Conservation (phyloP, 2,113 vertebrate species). For the Mus pahari region DNA sequence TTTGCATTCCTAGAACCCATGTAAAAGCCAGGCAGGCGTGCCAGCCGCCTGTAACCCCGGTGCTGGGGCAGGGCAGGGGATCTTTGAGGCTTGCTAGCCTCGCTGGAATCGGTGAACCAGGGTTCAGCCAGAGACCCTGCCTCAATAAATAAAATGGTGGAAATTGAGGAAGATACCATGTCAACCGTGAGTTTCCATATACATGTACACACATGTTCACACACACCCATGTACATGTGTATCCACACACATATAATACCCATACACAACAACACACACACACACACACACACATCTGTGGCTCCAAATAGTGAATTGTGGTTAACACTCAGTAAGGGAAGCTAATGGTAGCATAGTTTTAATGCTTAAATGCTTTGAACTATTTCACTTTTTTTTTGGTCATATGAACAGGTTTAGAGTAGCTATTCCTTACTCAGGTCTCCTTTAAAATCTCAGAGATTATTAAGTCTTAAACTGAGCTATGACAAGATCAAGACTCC, state of each 20-base stretch:
- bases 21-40: background rate
- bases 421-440: background rate
- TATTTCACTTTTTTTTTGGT: background rate
- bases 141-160: background rate
- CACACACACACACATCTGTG: background rate
- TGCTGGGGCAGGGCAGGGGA: background rate
- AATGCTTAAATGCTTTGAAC: background rate
- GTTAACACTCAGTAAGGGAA: background rate
- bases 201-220: background rate
- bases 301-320: background rate
- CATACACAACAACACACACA: background rate
- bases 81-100: background rate
- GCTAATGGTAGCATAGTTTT: conserved; percentile 23
- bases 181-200: background rate
- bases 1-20: background rate
- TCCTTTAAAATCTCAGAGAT: background rate
- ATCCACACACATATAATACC: background rate
- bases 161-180: background rate
- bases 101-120: background rate
- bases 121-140: background rate
- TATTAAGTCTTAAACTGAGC: background rate
- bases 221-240: background rate
- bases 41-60: background rate
- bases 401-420: background rate
- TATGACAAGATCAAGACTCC: background rate